Percentiles rank a stretch among this genome's conserved stretches.
These are phyloP conservation scores for Lepidonotus clava DNA, from an alignment of 2,888 invertebrate genomes.

Conservation along the genomic window DNA sequence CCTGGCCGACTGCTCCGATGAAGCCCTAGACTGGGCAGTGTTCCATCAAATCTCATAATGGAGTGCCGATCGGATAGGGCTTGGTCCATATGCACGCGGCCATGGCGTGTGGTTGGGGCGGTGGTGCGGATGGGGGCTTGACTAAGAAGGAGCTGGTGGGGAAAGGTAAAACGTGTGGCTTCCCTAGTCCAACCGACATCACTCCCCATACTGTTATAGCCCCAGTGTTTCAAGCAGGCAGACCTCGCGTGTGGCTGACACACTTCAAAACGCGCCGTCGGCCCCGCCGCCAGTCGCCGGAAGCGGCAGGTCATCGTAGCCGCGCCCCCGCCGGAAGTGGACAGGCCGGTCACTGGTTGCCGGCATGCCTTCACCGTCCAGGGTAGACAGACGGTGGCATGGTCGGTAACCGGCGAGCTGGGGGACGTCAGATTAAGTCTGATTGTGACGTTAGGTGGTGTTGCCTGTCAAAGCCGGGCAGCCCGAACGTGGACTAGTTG, in stretches of 20 bases:
- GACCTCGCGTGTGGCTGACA: neutral
- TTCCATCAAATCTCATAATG: constrained; percentile 46
- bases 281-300: neutral
- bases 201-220: neutral
- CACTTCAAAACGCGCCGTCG: neutral
- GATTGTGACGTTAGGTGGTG: constrained; percentile 10
- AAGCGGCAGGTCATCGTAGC: constrained; percentile 12
- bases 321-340: constrained; percentile 13
- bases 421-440: constrained; percentile 14
- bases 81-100: neutral
- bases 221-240: neutral
- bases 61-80: constrained; percentile 36
- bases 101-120: neutral
- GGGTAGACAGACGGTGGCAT: neutral
- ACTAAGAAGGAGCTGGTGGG: neutral
- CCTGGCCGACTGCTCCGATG: neutral
- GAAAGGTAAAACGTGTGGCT: no score
- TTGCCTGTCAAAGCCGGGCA: neutral
- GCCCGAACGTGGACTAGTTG: neutral
- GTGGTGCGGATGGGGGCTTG: neutral
- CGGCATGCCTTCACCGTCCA: neutral
- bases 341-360: neutral
- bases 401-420: neutral
- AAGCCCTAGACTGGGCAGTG: constrained; percentile 29
- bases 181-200: neutral